These are phyloP conservation scores for Syngnathoides biaculeatus DNA, from an alignment of 2,113 vertebrate species.

Conservation along the genomic window DNA sequence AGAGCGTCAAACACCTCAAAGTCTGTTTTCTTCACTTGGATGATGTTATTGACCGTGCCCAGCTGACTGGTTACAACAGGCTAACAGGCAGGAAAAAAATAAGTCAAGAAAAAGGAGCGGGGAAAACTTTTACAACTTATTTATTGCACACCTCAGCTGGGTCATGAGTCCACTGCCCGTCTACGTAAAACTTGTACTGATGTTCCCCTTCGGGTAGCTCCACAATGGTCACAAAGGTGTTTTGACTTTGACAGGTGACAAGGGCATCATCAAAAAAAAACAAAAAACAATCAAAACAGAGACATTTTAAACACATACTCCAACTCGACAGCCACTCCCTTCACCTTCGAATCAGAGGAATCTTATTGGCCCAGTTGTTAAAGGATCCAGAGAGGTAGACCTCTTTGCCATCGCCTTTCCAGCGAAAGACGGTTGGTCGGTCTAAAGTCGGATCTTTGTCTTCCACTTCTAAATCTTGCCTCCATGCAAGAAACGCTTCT, in stretches of 20 bases:
- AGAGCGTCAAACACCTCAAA: constrained; percentile 98
- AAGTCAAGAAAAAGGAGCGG: neutral
- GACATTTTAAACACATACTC: neutral
- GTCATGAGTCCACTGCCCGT: constrained; percentile 97
- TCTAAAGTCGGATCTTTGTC: constrained; percentile 83
- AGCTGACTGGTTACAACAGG: constrained; percentile 91
- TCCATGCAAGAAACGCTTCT: constrained; percentile 93
- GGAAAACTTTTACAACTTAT: neutral
- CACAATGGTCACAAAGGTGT: constrained; percentile 95
- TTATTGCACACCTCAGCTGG: constrained; percentile 81
- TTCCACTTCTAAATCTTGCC: constrained; percentile 86
- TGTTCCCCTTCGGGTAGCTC: constrained; percentile 97
- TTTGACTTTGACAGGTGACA: constrained; percentile 77
- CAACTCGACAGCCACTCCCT: neutral
- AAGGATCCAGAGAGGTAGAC: constrained; percentile 94
- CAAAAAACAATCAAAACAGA: neutral
- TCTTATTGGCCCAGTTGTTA: constrained; percentile 93
- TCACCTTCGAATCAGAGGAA: constrained; percentile 91
- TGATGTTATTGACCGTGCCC: constrained; percentile 93
- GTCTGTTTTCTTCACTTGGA: constrained; percentile 98
- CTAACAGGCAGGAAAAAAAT: constrained; percentile 56
- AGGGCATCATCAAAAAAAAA: neutral
- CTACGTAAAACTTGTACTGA: constrained; percentile 98
- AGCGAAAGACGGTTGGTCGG: constrained; percentile 92
- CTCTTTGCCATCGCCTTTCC: constrained; percentile 92